A percentile compares a stretch with the other conserved stretches of the same genome.
These are phyloP conservation scores for Cotesia chilonis DNA, from an alignment of 1,140 invertebrate species.

Conservation along the genomic window DNA sequence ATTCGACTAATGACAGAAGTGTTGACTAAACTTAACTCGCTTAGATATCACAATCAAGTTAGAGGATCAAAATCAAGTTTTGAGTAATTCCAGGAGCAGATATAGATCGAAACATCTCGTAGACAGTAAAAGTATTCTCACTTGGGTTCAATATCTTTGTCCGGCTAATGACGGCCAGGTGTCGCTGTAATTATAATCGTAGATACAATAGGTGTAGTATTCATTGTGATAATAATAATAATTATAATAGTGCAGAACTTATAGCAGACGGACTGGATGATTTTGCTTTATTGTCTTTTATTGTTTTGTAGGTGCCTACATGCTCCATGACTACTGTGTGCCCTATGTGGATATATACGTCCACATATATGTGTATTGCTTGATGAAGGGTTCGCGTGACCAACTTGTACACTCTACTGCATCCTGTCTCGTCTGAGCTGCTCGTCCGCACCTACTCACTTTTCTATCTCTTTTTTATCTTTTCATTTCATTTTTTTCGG, in stretches of 20 bases:
- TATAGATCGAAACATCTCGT: constrained; percentile 20
- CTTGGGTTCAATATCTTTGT: constrained; percentile 33
- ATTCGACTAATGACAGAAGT: background rate
- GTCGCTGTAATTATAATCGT: constrained; percentile 53
- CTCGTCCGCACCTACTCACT: constrained; percentile 57
- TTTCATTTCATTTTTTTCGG: background rate
- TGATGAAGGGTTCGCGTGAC: constrained; percentile 66
- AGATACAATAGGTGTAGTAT: constrained; percentile 41
- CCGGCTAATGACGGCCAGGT: constrained; percentile 59
- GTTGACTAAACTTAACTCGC: too few relatives aligned
- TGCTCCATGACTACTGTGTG: constrained; percentile 23
- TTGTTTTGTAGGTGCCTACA: constrained; percentile 13
- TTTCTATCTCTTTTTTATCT: constrained; percentile 15
- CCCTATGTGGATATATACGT: constrained; percentile 23
- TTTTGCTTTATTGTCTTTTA: constrained; percentile 28
- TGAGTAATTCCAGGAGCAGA: constrained; percentile 29
- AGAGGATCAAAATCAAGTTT: background rate
- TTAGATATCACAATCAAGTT: too few relatives aligned
- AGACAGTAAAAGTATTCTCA: background rate
- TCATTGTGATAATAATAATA: background rate
- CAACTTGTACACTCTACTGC: constrained; percentile 52
- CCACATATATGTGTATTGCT: constrained; percentile 52
- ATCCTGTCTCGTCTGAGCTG: constrained; percentile 60
- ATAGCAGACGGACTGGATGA: constrained; percentile 30
- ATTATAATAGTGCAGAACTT: too few relatives aligned